Conservation (phyloP, 2,888 invertebrate species). For the Lampropteryx suffumata region DNA sequence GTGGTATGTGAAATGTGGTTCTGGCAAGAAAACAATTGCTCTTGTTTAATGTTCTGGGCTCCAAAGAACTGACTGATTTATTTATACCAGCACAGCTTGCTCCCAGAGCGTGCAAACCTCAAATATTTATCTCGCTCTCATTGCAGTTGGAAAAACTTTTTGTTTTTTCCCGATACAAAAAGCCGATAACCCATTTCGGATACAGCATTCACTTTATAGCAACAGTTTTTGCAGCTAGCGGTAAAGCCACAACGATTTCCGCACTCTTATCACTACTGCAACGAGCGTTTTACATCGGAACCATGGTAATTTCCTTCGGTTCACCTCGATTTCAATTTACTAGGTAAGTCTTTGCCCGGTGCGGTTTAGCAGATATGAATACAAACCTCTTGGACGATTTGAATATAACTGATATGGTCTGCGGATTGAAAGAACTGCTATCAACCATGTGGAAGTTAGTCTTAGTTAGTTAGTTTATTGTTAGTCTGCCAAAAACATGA, state of each 20-base stretch:
- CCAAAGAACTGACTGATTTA: constrained; percentile 4
- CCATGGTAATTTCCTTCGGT: constrained; percentile 46
- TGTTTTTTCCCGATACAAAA: constrained; percentile 10
- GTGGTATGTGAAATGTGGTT: not conserved
- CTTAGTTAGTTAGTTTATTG: too few species aligned
- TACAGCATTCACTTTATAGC: constrained; percentile 16
- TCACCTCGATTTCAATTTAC: constrained; percentile 46
- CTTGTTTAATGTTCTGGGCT: not conserved
- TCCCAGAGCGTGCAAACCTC: constrained; percentile 12
- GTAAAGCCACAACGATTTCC: constrained; percentile 25
- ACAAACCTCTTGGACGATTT: not conserved
- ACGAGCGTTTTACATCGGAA: constrained; percentile 43
- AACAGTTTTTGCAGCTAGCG: constrained; percentile 19
- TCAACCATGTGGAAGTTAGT: too few species aligned
- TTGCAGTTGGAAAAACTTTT: constrained; percentile 19
- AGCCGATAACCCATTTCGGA: constrained; percentile 13
- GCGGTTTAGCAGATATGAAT: not conserved
- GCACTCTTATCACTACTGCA: constrained; percentile 40
- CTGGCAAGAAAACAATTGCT: not conserved
- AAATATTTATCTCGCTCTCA: constrained; percentile 17
- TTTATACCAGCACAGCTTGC: constrained; percentile 6
- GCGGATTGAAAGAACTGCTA: not conserved
- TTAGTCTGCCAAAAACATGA: too few species aligned
- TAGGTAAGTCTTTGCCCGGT: not conserved
- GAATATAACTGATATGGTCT: not conserved